Base-by-base conservation (phyloP, 2,113 vertebrate genomes). In the Urocynchramus pylzowi region DNA sequence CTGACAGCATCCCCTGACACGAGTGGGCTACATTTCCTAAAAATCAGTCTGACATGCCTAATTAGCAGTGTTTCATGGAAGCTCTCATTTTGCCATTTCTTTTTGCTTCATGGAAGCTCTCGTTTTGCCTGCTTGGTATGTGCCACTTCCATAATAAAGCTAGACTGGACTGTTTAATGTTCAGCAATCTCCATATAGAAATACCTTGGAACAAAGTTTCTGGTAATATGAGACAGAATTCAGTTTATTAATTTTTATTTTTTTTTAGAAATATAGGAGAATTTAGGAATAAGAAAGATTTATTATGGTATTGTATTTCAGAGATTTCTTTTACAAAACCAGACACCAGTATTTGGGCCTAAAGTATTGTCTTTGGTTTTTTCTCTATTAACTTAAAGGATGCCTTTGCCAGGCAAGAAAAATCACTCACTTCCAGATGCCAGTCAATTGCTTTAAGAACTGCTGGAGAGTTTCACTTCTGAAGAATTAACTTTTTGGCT, bases 401-500 rank as follows among this genome's bases (percentile, higher is more conserved):
- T 86, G 86, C 14, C 35, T 53, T 84, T 93, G 39, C 57, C 54
- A 87, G 31, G 71, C 26, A 89, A 91, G 75, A 95, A 80, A 96
- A 97, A 97, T 94, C 88, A 84, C 75, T 82, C 60, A 53, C n/a
- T 81, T 95, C 49, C 44, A 84, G 31, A 81, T 87, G 42, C 44
- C 71, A 95, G 84, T 95, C 93, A 96, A 92, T 95, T 96, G 67
- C 39, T 88, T 85, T 39, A 90, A 80, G 79, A 95, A 90, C 57
- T 91, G 33, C 69, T 91, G 35, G 50, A 61, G 41, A 92, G 27
- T 85, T 91, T 83, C 28, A 64, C 63, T 95, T 90, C 53, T 79
- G 68, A 93, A 96, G 54, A 96, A 97, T 96, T 95, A 94, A 97
- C 95, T 95, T 97, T 96, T 97, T 80, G 77, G 42, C 77, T 96